Conservation (phyloP, 2,888 invertebrate genomes). For the Caenorhabditis angaria region DNA sequence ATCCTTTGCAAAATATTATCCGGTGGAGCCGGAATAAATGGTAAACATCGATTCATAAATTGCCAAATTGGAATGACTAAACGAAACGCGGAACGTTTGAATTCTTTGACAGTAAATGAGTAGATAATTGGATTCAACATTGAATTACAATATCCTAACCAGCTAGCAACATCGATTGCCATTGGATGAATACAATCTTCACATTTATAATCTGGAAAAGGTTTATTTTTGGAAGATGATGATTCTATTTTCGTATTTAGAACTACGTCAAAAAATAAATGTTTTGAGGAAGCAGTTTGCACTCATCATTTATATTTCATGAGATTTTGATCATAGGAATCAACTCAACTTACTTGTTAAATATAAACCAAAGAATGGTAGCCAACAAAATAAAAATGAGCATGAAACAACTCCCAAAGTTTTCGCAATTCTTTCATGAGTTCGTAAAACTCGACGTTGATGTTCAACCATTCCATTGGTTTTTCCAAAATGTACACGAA, state of each 20-base stretch:
- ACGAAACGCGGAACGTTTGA: constrained; percentile 68
- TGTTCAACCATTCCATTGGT: constrained; percentile 72
- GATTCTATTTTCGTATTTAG: too few species aligned
- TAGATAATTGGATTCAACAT: constrained; percentile 72
- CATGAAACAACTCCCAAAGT: constrained; percentile 78
- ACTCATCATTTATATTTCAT: constrained; percentile 1
- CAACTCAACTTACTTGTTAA: constrained; percentile 74
- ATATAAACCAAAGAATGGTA: constrained; percentile 78
- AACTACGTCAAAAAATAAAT: too few species aligned
- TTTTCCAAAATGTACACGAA: constrained; percentile 71
- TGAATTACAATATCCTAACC: constrained; percentile 72
- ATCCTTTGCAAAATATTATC: constrained; percentile 58
- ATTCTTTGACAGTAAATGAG: constrained; percentile 72
- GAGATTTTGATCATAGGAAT: not conserved
- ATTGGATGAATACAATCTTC: constrained; percentile 67
- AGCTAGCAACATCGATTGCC: constrained; percentile 70
- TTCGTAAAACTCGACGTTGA: constrained; percentile 71
- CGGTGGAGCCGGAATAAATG: constrained; percentile 63
- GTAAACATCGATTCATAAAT: constrained; percentile 56
- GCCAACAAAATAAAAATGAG: constrained; percentile 77
- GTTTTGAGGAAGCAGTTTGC: not conserved
- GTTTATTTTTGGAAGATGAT: not conserved
- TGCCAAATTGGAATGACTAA: constrained; percentile 65
- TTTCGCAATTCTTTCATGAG: constrained; percentile 76
- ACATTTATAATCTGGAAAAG: constrained; percentile 68